These are phyloP conservation scores for Helicorthomorpha holstii DNA, from an alignment of 1,140 invertebrate genomes.

Conservation along the genomic window DNA sequence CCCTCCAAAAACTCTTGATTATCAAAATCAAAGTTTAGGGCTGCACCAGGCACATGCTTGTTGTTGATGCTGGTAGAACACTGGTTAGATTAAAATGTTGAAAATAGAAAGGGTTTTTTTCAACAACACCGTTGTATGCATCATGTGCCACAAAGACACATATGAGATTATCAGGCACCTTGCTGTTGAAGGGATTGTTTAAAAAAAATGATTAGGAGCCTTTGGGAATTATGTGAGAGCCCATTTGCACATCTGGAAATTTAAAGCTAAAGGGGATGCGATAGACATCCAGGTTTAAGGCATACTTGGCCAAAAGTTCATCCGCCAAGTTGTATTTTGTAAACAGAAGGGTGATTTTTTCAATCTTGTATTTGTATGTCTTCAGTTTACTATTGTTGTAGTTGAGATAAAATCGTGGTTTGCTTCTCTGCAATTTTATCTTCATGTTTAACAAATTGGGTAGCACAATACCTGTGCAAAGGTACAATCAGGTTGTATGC, in stretches of 20 bases:
- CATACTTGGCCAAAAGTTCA: not conserved
- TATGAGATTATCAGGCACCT: not conserved
- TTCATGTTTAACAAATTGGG: too few relatives aligned
- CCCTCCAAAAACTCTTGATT: not conserved
- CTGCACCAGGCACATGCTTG: not conserved
- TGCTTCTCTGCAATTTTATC: too few relatives aligned
- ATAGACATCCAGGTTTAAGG: not conserved
- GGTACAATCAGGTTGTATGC: too few relatives aligned
- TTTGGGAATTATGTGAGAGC: not conserved
- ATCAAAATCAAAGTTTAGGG: not conserved
- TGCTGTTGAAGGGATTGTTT: not conserved
- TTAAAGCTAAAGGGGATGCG: not conserved
- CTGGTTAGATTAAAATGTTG: not conserved
- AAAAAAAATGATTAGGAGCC: not conserved
- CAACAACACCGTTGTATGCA: not conserved
- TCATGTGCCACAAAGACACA: not conserved
- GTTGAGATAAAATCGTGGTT: too few relatives aligned
- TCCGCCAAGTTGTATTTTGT: not conserved
- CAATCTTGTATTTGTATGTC: not conserved
- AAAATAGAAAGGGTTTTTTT: not conserved
- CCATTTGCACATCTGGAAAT: not conserved
- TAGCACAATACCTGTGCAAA: too few relatives aligned
- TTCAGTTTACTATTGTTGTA: not conserved
- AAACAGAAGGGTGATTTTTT: not conserved
- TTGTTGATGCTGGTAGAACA: not conserved